Conservation (phyloP, 2,797 vertebrate genomes). For the Spatula versicolor region DNA sequence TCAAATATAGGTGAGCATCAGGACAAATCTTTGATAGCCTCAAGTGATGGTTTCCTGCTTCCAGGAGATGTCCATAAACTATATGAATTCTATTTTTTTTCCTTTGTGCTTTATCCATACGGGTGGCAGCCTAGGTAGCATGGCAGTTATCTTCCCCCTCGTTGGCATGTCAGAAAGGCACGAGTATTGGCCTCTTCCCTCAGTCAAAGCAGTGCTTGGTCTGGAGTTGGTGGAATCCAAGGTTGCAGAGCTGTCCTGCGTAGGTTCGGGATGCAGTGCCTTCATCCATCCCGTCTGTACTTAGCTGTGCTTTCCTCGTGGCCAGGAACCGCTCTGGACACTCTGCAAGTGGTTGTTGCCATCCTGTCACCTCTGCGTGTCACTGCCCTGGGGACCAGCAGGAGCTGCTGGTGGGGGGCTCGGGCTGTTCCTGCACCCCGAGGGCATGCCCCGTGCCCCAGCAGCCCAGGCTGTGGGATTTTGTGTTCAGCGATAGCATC, state of each 20-base stretch:
- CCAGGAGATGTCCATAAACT: neutral
- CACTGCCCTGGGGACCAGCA: rapidly evolving
- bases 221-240: neutral
- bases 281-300: neutral
- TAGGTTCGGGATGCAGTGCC: neutral
- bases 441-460: neutral
- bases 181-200: neutral
- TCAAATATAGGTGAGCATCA: neutral
- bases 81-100: neutral
- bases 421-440: neutral
- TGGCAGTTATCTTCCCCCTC: neutral
- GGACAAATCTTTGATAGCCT: neutral
- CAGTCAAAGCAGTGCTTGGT: neutral
- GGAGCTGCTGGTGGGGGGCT: neutral
- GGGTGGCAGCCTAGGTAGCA: neutral
- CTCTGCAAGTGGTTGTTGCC: too few species aligned
- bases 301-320: neutral
- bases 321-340: too few species aligned
- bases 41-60: neutral
- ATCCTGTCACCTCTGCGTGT: too few species aligned
- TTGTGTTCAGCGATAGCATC: neutral
- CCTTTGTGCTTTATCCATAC: neutral
- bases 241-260: neutral
- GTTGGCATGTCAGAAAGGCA: neutral
- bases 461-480: neutral